Evolutionary conservation across 2,113 vertebrate species (phyloP), one percentile per base, ranked within the genome.

Genomic region (Todiramphus saurophagus): DNA sequence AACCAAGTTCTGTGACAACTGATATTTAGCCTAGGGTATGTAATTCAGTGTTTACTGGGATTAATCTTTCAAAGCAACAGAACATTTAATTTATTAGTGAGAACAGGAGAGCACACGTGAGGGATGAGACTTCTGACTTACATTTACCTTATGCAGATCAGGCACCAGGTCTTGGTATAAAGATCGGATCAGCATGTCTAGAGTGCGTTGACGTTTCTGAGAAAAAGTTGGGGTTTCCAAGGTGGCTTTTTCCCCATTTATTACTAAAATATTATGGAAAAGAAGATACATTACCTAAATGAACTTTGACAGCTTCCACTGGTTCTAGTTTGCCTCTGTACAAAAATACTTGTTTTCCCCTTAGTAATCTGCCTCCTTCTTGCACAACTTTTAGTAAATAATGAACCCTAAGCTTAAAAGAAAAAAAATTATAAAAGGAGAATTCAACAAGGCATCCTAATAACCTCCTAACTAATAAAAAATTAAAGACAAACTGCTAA

Each of bases 211-310:
- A 33, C 99, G 99, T 96, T 99, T 99, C 98, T 99, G 99, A 97
- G 99, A 99, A 97, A 99, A 99, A 0, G 99, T 99, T 25, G 99
- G 99, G 8, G 99, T 99, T 98, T 99, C 99, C 97, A 99, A 97
- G 89, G 99, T 99, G 97, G 99, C 99, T 98, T 99, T 99, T 98
- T 99, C 99, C 96, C 99, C 99, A 77, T 99, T 99, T 97, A 99
- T 99, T 98, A 99, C 99, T 99, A 95, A 43, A 92, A 93, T 13
- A 95, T 92, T 74, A 84, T 16, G 43, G 64, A 53, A 95, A 93
- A 92, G 75, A 85, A 44, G 23, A 48, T 21, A 16, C 4, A 46
- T 60, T 66, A 77, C 3, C 5, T 74, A 81, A 82, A 66, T 10
- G 6, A 69, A 59, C 31, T 30, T 11, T 10, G 19, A 41, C 41